These are phyloP conservation scores for Heliornis fulica DNA, from an alignment of 2,113 vertebrate species.

Conservation along the genomic window DNA sequence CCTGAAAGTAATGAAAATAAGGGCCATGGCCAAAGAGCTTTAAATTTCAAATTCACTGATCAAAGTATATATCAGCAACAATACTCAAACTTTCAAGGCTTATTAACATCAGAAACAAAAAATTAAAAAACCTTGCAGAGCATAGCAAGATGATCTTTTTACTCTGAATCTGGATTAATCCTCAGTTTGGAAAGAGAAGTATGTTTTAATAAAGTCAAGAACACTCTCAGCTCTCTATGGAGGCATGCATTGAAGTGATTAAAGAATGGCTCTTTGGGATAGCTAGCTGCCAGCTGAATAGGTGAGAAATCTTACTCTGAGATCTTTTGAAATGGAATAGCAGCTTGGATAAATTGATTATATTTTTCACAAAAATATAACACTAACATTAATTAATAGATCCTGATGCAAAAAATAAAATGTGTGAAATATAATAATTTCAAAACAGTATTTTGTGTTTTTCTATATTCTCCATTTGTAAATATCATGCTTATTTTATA, in stretches of 20 bases:
- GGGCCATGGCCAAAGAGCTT: neutral
- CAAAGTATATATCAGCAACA: conserved; percentile 20
- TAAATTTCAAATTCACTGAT: conserved; percentile 15
- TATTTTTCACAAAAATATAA: neutral
- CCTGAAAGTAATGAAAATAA: neutral
- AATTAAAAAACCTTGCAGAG: neutral
- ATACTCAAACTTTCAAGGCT: neutral
- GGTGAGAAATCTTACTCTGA: conserved; percentile 32
- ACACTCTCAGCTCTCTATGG: conserved; percentile 5
- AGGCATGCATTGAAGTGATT: conserved; percentile 42
- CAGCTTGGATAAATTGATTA: conserved; percentile 27
- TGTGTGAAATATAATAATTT: neutral
- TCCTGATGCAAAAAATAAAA: neutral
- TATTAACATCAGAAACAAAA: conserved; percentile 39
- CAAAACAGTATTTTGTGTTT: rapidly evolving
- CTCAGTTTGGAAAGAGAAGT: conserved; percentile 13
- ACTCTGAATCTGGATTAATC: conserved; percentile 40
- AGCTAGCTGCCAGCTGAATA: conserved; percentile 32
- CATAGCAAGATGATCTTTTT: conserved; percentile 26
- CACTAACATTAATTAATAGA: conserved; percentile 1
- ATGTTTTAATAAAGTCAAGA: conserved; percentile 30
- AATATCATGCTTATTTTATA: neutral
- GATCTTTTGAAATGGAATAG: conserved; percentile 46
- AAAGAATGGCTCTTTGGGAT: conserved; percentile 54
- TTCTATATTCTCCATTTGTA: neutral